Evolutionary conservation across 2,113 vertebrate species (phyloP).

Genomic region (Bungarus multicinctus): DNA sequence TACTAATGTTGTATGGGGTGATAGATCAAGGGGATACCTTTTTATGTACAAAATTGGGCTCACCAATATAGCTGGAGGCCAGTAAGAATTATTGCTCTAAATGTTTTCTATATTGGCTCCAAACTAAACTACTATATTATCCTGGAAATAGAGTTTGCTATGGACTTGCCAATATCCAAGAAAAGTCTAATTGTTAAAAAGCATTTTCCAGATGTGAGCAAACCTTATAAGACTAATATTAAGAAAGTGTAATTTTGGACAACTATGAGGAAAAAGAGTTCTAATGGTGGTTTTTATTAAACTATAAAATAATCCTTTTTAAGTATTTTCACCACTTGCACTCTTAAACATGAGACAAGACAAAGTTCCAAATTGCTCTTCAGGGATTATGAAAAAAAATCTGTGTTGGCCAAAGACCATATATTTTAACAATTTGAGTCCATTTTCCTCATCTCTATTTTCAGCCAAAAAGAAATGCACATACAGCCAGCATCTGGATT

Average conservation of each 20-base stretch:
- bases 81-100: conserved; percentile 39
- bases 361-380: background rate
- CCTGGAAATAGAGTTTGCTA: conserved; percentile 44
- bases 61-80: background rate
- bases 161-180: conserved; percentile 40
- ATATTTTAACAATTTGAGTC: background rate
- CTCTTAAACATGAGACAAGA: conserved; percentile 43
- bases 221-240: conserved; percentile 27
- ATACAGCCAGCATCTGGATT: conserved; percentile 35
- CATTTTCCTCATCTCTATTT: conserved; percentile 20
- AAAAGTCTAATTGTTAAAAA: conserved; percentile 43
- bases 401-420: conserved; percentile 3
- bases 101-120: conserved; percentile 39
- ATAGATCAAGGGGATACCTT: background rate
- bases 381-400: conserved; percentile 33
- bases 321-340: conserved; percentile 44
- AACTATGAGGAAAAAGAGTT: conserved; percentile 12
- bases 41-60: background rate
- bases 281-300: conserved; percentile 1
- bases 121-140: conserved; percentile 47
- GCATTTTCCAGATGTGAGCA: conserved; percentile 21
- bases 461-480: conserved; percentile 11
- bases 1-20: background rate
- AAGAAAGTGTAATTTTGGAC: conserved; percentile 21
- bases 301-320: conserved; percentile 17